Percentiles rank a stretch among this genome's conserved stretches.
These are phyloP conservation scores for Daubentonia madagascariensis DNA, from an alignment of 2,113 vertebrate species.

Conservation along the genomic window DNA sequence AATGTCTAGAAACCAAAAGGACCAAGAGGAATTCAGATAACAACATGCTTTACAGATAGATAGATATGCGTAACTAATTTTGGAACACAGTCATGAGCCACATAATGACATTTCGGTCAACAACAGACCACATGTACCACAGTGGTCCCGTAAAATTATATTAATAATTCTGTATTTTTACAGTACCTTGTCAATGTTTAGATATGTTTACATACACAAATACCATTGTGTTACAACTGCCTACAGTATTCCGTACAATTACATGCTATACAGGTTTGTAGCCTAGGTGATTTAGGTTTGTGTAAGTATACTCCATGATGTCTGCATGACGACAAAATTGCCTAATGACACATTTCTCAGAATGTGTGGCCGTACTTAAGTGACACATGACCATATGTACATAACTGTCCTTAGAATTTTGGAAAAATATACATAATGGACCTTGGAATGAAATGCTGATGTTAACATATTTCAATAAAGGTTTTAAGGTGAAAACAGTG, in stretches of 20 bases:
- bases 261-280: background rate
- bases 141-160: background rate
- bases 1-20: background rate
- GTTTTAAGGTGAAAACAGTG: background rate
- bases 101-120: background rate
- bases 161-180: background rate
- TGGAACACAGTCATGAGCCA: background rate
- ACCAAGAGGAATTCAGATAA: background rate
- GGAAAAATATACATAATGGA: background rate
- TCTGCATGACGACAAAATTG: background rate
- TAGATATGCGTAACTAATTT: rapidly evolving
- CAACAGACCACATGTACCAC: background rate
- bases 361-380: background rate
- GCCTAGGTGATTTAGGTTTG: background rate
- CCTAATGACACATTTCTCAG: background rate
- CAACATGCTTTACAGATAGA: rapidly evolving
- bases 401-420: background rate
- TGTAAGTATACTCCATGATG: background rate
- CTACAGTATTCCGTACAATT: background rate
- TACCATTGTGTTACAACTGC: background rate
- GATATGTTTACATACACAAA: background rate
- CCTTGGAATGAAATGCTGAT: background rate
- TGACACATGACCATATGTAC: background rate
- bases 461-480: background rate
- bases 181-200: background rate